These are phyloP conservation scores for Eilema depressum DNA, from an alignment of 2,888 invertebrate species.

Conservation along the genomic window DNA sequence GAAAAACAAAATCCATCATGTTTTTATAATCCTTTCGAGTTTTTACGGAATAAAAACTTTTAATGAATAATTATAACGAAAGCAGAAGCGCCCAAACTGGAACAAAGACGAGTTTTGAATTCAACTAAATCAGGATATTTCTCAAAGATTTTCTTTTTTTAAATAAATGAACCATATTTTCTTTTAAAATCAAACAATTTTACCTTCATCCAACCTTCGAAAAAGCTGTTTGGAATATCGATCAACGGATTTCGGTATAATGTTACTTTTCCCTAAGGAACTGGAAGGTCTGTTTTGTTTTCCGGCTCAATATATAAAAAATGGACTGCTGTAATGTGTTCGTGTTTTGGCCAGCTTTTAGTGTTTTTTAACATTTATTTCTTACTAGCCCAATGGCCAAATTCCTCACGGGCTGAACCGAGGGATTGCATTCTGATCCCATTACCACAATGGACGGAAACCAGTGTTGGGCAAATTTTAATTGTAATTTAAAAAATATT, in stretches of 20 bases:
- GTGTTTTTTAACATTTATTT: not conserved
- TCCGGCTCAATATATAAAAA: not conserved
- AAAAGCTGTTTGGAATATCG: not conserved
- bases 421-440: too few species aligned
- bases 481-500: too few species aligned
- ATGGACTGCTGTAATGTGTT: not conserved
- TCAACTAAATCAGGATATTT: constrained; percentile 1
- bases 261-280: not conserved
- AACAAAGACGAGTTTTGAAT: not conserved
- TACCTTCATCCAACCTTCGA: not conserved
- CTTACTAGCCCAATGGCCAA: not conserved
- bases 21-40: not conserved
- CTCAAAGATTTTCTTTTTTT: not conserved
- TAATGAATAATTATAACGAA: constrained; percentile 7
- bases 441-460: too few species aligned
- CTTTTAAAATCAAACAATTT: not conserved
- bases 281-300: not conserved
- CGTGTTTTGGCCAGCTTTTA: not conserved
- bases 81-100: not conserved
- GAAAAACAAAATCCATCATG: not conserved
- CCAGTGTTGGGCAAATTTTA: too few species aligned
- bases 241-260: not conserved
- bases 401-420: too few species aligned
- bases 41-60: not conserved
- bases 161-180: not conserved